Percentiles rank a stretch among this genome's conserved stretches.
These are phyloP conservation scores for Talpa occidentalis DNA, from an alignment of 2,113 vertebrate species.

Conservation along the genomic window DNA sequence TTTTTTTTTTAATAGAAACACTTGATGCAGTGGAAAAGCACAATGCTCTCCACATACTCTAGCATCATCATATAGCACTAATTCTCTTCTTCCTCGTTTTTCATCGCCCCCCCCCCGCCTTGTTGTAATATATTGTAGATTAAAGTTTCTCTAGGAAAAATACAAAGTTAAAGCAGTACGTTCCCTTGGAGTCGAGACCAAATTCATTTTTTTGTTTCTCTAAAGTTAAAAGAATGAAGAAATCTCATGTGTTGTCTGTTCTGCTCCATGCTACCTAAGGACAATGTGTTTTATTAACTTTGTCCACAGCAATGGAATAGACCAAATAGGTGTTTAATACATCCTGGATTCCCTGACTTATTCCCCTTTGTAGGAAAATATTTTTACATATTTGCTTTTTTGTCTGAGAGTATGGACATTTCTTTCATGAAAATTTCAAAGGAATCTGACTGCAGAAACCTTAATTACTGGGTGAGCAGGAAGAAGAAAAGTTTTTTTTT, in stretches of 20 bases:
- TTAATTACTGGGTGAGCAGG: background rate
- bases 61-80: background rate
- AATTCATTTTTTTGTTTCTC: background rate
- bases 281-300: background rate
- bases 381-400: slow-evolving; percentile 22
- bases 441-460: background rate
- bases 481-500: background rate
- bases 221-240: background rate
- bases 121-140: background rate
- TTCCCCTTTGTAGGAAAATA: background rate
- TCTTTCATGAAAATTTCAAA: background rate
- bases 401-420: background rate
- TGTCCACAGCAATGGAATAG: background rate
- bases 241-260: background rate
- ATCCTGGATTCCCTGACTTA: background rate
- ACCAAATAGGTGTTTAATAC: background rate
- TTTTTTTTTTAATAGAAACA: background rate
- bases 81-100: background rate
- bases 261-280: background rate
- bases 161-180: background rate
- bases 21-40: background rate
- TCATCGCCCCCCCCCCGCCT: background rate
- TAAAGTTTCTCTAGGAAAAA: background rate
- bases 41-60: background rate
- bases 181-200: background rate